phyloP scores from a whole-genome alignment of 2,113 vertebrate species.

The Phylloscopus whistleri region DNA sequence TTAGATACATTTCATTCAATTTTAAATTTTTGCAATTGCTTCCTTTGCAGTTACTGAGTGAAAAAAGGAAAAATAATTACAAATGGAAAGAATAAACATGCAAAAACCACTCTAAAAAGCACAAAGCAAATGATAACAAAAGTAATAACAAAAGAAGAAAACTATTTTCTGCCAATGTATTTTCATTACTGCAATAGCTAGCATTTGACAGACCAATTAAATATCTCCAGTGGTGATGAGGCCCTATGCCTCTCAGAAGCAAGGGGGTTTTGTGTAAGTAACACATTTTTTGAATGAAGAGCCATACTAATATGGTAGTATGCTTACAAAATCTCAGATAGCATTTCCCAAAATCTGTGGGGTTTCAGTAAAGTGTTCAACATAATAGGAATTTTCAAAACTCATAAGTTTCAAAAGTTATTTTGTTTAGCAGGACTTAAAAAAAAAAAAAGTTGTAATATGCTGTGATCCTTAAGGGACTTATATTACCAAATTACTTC shows the following conservation, averaged over 20 bases:
- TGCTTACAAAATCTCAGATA: background rate
- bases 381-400: background rate
- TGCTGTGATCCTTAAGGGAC: background rate
- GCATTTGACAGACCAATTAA: background rate
- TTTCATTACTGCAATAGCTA: background rate
- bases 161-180: background rate
- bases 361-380: background rate
- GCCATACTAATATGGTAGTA: background rate
- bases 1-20: background rate
- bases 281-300: background rate
- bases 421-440: background rate
- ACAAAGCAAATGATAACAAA: background rate
- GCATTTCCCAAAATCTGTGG: background rate
- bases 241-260: background rate
- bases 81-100: background rate
- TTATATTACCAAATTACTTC: background rate
- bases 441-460: background rate
- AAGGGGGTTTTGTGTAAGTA: background rate
- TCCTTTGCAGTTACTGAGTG: background rate
- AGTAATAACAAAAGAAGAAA: background rate
- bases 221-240: background rate
- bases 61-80: background rate
- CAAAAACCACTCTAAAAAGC: background rate
- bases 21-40: background rate
- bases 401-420: background rate